phyloP scores from a whole-genome alignment of 2,113 vertebrate genomes.

The Campylomormyrus tamandua region DNA sequence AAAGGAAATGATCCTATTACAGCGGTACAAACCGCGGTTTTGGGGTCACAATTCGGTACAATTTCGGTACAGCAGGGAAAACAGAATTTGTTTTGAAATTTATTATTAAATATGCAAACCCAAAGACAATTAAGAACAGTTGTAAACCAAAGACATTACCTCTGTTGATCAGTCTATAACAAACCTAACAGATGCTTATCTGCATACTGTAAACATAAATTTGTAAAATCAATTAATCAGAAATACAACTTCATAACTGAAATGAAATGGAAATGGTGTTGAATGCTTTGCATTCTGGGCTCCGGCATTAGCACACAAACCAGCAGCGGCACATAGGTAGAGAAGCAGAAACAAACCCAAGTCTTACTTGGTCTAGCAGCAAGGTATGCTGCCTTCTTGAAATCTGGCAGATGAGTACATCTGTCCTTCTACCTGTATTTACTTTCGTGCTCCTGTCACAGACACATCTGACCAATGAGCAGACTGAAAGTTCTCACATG shows the following conservation, averaged over 20 bases:
- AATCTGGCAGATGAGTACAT: too few species aligned
- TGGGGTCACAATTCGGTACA: neutral
- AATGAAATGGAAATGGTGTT: neutral
- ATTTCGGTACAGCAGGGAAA: neutral
- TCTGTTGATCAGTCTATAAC: neutral
- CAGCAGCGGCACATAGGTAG: too few species aligned
- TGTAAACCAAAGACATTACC: neutral
- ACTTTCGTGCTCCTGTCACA: neutral
- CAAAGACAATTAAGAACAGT: neutral
- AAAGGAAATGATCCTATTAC: neutral
- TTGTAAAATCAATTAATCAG: neutral
- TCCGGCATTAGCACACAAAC: too few species aligned
- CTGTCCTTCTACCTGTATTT: neutral
- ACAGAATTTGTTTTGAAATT: neutral
- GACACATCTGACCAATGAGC: neutral
- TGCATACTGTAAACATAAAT: neutral
- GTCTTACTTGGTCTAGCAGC: too few species aligned
- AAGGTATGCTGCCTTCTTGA: too few species aligned
- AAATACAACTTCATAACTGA: neutral
- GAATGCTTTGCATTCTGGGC: too few species aligned
- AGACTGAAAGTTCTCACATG: neutral
- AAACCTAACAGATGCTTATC: neutral
- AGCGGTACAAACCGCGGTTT: neutral
- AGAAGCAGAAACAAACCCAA: too few species aligned
- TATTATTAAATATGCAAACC: neutral